Base-by-base conservation (phyloP, 1,140 invertebrate genomes). In the Scaptomyza graminum region DNA sequence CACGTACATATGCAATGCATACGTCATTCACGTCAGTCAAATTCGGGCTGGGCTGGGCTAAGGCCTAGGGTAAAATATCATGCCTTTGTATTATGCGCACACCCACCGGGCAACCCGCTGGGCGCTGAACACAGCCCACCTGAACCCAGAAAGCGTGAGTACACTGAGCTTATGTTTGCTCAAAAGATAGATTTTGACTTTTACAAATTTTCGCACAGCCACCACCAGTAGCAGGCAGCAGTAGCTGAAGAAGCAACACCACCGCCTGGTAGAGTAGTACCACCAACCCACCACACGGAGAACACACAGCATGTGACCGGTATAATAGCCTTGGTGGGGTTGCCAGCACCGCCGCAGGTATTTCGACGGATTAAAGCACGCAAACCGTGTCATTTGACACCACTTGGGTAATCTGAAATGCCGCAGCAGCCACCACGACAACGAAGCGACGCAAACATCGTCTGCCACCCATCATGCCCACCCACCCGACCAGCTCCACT, bases 121-220 rank as follows among this genome's bases (percentile, higher is more conserved):
- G 46, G 66, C 61, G 22, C 18, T 15, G 43, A 18, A 39, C 66
- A 44, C 66, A 59, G 52, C 41, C 65, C 79, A 82, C 77, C 82
- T 81, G 62, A 61, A 69, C 31, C 31, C 47, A 4, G 31, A 16
- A 15, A 31, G 28, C 5, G 39, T 25, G 60, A 31, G 34, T 49
- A 43, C 43, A 56, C 41, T 34, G 31, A 34, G 62, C 67, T 70
- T 47, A 44, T 75, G 62, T 75, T 75, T 75, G 73, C 68, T 47
- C 61, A 83, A 88, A 79, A 88, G 83, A 89, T 88, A 83, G 84
- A 88, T 83, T 88, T 88, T 88, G 83, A 88, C 83, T 88, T 88
- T 88, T 79, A 88, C 83, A 88, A 88, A 88, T 88, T 88, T 88
- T 88, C 84, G 83, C 83, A 88, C 83, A 87, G 51, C 51, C 22